phyloP scores from a whole-genome alignment of 2,113 vertebrate genomes.

The Piprites chloris region DNA sequence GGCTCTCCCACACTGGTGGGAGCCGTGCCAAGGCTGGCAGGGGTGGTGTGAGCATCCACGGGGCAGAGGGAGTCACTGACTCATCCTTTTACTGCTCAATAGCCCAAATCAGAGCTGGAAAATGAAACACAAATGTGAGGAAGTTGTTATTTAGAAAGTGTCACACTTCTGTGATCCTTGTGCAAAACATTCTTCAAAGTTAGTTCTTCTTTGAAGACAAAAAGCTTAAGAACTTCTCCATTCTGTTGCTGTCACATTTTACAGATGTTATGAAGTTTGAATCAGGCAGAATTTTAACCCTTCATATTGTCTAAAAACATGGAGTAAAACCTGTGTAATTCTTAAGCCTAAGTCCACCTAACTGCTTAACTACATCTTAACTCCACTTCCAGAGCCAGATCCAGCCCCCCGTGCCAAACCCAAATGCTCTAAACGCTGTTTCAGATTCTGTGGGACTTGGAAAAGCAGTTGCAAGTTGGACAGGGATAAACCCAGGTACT shows the following conservation, averaged over 20 bases:
- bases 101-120: background rate
- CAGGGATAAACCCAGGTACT: too few species aligned
- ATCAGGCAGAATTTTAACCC: background rate
- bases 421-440: rapidly evolving
- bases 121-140: rapidly evolving
- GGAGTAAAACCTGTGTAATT: background rate
- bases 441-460: rapidly evolving
- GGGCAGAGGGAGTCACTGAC: background rate
- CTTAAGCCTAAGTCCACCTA: background rate
- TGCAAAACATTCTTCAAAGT: rapidly evolving
- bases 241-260: rapidly evolving
- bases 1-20: background rate
- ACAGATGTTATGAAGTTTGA: background rate
- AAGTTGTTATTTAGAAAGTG: rapidly evolving
- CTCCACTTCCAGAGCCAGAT: rapidly evolving
- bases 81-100: rapidly evolving
- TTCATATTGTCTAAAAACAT: background rate
- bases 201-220: background rate
- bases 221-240: background rate
- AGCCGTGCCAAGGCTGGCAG: rapidly evolving
- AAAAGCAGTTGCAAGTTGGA: background rate
- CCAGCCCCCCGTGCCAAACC: background rate
- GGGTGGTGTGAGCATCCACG: rapidly evolving
- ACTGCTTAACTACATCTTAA: background rate
- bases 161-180: rapidly evolving